Conservation (phyloP, 2,888 invertebrate genomes). For the Ganaspis brasiliensis region DNA sequence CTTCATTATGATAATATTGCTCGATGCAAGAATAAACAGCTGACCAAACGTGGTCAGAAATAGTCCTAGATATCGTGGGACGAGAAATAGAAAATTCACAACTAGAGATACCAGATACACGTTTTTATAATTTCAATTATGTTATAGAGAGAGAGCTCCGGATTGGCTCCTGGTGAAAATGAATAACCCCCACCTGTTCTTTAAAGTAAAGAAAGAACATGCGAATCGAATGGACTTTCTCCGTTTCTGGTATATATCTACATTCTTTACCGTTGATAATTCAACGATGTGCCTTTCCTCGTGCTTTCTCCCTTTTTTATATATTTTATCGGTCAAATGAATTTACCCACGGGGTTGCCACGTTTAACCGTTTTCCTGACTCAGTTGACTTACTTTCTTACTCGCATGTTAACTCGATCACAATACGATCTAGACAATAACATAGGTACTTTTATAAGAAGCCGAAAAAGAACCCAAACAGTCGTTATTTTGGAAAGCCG, state of each 20-base stretch:
- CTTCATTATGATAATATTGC: conserved; percentile 78
- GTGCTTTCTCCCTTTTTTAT: conserved; percentile 32
- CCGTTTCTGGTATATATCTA: conserved; percentile 46
- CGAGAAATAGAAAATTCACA: conserved; percentile 20
- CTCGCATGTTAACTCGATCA: background rate
- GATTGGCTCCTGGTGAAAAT: conserved; percentile 15
- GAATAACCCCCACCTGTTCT: conserved; percentile 35
- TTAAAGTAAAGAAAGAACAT: conserved; percentile 48
- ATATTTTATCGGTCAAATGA: conserved; percentile 16
- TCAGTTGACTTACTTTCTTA: background rate
- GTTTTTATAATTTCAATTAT: background rate
- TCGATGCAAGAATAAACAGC: conserved; percentile 70
- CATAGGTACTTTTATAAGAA: too few species aligned
- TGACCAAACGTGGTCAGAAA: conserved; percentile 73
- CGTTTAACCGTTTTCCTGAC: conserved; percentile 16
- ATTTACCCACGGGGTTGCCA: conserved; percentile 35
- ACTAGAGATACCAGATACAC: background rate
- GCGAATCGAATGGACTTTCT: conserved; percentile 59
- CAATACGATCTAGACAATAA: too few species aligned
- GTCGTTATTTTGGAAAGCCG: too few species aligned
- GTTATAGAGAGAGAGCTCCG: background rate
- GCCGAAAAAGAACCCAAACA: too few species aligned
- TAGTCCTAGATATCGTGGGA: conserved; percentile 73
- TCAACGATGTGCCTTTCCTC: conserved; percentile 59
- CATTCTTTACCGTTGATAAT: conserved; percentile 61